These are phyloP conservation scores for Pinna nobilis DNA, from an alignment of 1,140 invertebrate species.

Conservation along the genomic window DNA sequence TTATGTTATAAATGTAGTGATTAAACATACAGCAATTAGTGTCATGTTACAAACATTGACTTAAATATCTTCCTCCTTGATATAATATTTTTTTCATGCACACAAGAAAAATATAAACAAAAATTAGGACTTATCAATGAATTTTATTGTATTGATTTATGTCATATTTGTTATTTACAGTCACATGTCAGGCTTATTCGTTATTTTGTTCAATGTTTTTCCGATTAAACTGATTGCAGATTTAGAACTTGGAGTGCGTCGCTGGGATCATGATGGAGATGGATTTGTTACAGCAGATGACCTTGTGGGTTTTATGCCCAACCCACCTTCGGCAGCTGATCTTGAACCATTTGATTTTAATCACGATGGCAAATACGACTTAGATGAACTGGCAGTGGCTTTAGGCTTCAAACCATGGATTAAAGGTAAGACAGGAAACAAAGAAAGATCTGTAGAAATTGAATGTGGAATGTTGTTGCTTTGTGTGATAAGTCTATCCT, in stretches of 20 bases:
- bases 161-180: not conserved
- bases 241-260: slow-evolving; percentile 8
- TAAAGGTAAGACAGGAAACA: too few relatives aligned
- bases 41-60: too few relatives aligned
- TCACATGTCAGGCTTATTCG: not conserved
- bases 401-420: slow-evolving; percentile 21
- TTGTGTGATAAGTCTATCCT: too few relatives aligned
- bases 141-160: not conserved
- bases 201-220: not conserved
- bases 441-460: too few relatives aligned
- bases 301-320: slow-evolving; percentile 24
- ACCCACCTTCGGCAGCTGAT: slow-evolving; percentile 17
- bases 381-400: slow-evolving; percentile 33
- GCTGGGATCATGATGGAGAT: slow-evolving; percentile 33
- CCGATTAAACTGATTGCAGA: slow-evolving; percentile 11
- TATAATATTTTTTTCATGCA: too few relatives aligned
- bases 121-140: too few relatives aligned
- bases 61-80: too few relatives aligned
- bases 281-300: slow-evolving; percentile 9
- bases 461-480: too few relatives aligned
- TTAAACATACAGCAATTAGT: too few relatives aligned
- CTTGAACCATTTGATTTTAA: slow-evolving; percentile 32
- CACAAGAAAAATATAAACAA: too few relatives aligned
- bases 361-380: slow-evolving; percentile 5
- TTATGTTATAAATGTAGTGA: too few relatives aligned